Conservation (phyloP, 2,888 invertebrate species). For the Folsomia candida region DNA sequence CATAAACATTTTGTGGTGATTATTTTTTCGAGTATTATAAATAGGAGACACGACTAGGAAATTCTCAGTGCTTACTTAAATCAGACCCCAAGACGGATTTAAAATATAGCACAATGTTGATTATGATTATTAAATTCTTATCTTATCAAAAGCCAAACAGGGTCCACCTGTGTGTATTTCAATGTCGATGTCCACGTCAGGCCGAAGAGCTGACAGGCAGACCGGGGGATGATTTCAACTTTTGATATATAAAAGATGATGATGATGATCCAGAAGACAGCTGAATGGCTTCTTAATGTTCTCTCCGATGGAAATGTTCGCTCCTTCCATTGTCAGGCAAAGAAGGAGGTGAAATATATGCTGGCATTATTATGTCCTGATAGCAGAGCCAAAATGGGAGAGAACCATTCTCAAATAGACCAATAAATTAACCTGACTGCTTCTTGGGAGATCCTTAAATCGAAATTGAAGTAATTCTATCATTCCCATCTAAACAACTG, state of each 20-base stretch:
- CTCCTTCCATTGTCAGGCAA: neutral
- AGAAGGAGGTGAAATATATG: neutral
- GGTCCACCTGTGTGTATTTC: neutral
- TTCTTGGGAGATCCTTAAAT: neutral
- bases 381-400: neutral
- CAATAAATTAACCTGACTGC: neutral
- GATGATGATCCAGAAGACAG: conserved; percentile 8
- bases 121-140: neutral
- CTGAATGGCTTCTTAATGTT: neutral
- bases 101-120: neutral
- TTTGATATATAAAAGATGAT: conserved; percentile 11
- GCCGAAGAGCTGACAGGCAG: neutral
- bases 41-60: too few species aligned
- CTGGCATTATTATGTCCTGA: neutral
- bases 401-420: neutral
- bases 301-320: neutral
- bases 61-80: too few species aligned
- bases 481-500: neutral
- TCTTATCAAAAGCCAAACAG: neutral
- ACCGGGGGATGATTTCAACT: neutral
- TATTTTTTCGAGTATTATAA: too few species aligned
- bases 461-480: neutral
- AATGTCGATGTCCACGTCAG: neutral
- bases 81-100: neutral
- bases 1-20: too few species aligned